Evolutionary conservation across 2,888 invertebrate genomes (phyloP).

Genomic region (Acanthosepion esculentum): DNA sequence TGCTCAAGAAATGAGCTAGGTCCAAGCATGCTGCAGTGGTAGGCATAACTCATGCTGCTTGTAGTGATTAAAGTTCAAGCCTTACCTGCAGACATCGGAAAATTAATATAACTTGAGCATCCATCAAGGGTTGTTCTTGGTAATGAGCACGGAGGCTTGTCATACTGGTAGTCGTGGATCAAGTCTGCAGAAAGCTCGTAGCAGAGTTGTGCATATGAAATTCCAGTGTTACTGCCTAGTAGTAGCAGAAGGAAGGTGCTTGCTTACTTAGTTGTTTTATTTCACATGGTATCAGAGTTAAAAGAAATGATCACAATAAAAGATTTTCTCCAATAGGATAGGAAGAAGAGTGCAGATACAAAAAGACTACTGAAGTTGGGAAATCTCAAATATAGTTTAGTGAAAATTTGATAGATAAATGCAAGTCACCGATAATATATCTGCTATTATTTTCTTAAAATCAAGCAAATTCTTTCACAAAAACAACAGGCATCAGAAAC

Average conservation of each 20-base stretch:
- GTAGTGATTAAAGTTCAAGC: conserved; percentile 35
- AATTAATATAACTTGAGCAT: conserved; percentile 46
- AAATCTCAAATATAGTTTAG: no score
- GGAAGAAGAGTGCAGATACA: neutral
- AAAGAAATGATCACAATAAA: neutral
- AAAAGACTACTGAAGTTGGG: neutral
- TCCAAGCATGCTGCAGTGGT: conserved; percentile 21
- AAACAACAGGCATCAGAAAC: neutral
- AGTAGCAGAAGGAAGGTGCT: conserved; percentile 34
- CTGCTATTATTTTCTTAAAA: neutral
- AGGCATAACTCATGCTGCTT: conserved; percentile 33
- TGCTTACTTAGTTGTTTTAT: neutral
- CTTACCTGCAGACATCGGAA: conserved; percentile 48
- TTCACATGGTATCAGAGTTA: neutral
- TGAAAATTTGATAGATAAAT: neutral
- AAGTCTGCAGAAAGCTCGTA: conserved; percentile 60
- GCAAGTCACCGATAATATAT: neutral
- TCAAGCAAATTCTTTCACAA: neutral
- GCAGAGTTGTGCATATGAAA: conserved; percentile 69
- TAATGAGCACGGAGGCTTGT: conserved; percentile 39
- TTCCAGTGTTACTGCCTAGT: conserved; percentile 56
- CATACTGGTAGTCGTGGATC: conserved; percentile 48
- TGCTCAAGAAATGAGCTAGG: neutral
- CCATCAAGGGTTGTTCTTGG: conserved; percentile 50
- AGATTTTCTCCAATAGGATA: neutral